Evolutionary conservation across 2,888 invertebrate genomes (phyloP), one percentile per base, ranked within the genome.

Genomic region (Tenodera sinensis): DNA sequence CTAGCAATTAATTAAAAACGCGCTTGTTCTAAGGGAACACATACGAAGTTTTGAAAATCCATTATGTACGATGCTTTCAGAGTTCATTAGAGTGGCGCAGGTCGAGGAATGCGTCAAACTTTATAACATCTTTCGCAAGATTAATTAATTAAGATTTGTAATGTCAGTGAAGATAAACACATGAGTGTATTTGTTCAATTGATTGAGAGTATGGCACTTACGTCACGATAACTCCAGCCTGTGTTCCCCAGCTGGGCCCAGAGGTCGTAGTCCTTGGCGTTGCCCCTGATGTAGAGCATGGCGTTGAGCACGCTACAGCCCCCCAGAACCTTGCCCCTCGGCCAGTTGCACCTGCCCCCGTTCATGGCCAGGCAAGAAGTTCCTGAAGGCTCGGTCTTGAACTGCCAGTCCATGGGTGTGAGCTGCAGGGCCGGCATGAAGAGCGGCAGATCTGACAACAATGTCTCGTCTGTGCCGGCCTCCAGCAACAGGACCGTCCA

Each of bases 211-310:
- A n/a, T n/a, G n/a, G n/a, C 20, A 71, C 54, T 25, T 27, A 97
- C 94, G 88, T 96, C 96, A 0, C 95, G 94, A 92, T 96, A 98
- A 71, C 96, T 94, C 98, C 98, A 98, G 15, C 94, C 98, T 0
- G 93, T 92, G 91, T 96, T 96, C 0, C 98, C 98, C 92, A 96
- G 92, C 20, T 92, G 93, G 28, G 95, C 96, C 98, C 98, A 98
- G n/a, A 94, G 93, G 92, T 98, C 97, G 92, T 98, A 98, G 92
- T 98, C 98, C 3, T 94, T 94, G 88, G 95, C 95, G 92, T 98
- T 98, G 0, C 98, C 98, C 88, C 98, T 94, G 0, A 98, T 94
- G 92, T 98, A 98, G 90, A 97, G 94, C 98, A 98, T 98, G 28
- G 98, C 98, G 92, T 98, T 98, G 3, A 98, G 93, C 1, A 96